Evolutionary conservation across 1,140 invertebrate genomes (phyloP), one percentile per base, ranked within the genome.

Genomic region (Megathymus violae): DNA sequence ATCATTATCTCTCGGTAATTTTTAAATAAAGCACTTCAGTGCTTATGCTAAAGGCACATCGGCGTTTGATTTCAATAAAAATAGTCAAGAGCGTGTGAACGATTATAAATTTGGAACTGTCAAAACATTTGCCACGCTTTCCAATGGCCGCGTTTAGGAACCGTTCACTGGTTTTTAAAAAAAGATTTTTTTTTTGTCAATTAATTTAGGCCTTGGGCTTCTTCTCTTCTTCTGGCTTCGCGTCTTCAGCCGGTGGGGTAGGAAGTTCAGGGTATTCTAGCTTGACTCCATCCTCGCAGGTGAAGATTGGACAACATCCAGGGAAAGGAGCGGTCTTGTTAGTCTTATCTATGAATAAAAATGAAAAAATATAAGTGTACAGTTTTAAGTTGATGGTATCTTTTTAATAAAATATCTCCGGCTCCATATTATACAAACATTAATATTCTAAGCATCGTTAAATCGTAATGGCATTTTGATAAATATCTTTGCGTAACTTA

Each of bases 291-390:
- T 95, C 93, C 77, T 97, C 96, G 87, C 97, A 97, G 0, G 95
- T 95, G 91, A 97, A 97, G 22, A 92, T 92, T 0, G 97, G 97
- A 82, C 97, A 97, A 78, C 97, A 97, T 2, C 92, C 93, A 4
- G 96, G 97, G 94, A 97, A 97, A 1, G 94, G 89, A 0, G 96
- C 96, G 1, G 96, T 97, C 87, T 97, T 97, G 92, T 97, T 97
- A 66, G 96, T 97, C 82, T 96, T 96, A 1, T 96, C 95, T 74
- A 94, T 85, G 82, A 82, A 61, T 6, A 40, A 31, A 69, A n/a
- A n/a, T n/a, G 46, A 67, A 64, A 51, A 38, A 19, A 44, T 25
- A 11, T 11, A 11, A 36, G 10, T 1, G n/a, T 36, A 22, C 5
- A 22, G 5, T 22, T 13, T 4, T 19, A n/a, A 17, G 16, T 5